These are phyloP conservation scores for Dicranocentrus wangi DNA, from an alignment of 2,888 invertebrate species.

Conservation along the genomic window DNA sequence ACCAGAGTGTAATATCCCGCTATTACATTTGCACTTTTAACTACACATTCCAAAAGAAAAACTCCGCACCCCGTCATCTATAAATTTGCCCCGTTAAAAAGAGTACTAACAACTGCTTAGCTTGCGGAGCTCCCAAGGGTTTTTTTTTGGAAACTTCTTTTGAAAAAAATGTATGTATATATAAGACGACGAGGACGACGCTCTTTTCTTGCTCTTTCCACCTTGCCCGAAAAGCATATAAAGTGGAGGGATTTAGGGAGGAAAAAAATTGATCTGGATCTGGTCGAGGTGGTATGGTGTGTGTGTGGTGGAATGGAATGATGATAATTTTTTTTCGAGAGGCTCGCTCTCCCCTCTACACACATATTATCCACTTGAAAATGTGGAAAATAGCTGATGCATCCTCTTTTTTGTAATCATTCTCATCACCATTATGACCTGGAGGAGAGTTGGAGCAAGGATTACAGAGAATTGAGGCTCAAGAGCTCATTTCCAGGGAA, in stretches of 20 bases:
- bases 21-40: constrained; percentile 62
- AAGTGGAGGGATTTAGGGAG: neutral
- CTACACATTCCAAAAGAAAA: too few species aligned
- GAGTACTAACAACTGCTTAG: constrained; percentile 43
- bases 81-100: constrained; percentile 62
- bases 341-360: too few species aligned
- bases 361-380: too few species aligned
- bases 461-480: neutral
- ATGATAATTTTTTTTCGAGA: too few species aligned
- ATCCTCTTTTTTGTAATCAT: constrained; percentile 18
- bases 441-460: neutral
- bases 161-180: constrained; percentile 11
- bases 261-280: constrained; percentile 29
- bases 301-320: too few species aligned
- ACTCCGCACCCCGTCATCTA: constrained; percentile 30
- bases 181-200: constrained; percentile 2
- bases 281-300: too few species aligned
- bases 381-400: constrained; percentile 30
- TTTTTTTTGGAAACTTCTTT: neutral
- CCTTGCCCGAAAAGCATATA: too few species aligned
- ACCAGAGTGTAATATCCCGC: constrained; percentile 38
- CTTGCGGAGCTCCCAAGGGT: constrained; percentile 43
- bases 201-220: neutral
- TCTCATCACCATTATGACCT: constrained; percentile 1
- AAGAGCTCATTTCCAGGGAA: neutral